Percentiles rank a stretch among this genome's conserved stretches.
phyloP scores from a whole-genome alignment of 2,797 vertebrate genomes.

The Lepus townsendii region DNA sequence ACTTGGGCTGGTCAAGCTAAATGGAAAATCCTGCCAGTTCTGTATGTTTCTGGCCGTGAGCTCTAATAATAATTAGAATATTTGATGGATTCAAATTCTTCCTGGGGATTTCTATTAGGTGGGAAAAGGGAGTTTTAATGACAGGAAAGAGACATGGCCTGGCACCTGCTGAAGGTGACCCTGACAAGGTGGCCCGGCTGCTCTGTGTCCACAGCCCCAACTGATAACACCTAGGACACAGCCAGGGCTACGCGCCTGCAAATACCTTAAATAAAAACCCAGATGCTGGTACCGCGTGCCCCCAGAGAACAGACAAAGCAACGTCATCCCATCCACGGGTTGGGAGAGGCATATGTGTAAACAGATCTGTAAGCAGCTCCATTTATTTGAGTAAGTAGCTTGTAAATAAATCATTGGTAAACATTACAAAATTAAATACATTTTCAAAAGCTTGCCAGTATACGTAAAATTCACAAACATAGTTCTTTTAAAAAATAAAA shows the following conservation, averaged over 20 bases:
- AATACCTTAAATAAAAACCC: not conserved
- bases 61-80: not conserved
- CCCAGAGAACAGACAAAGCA: not conserved
- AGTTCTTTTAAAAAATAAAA: slow-evolving; percentile 91
- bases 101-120: not conserved
- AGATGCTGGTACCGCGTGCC: accelerated
- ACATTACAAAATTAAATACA: slow-evolving; percentile 93
- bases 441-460: slow-evolving; percentile 91
- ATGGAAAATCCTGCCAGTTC: not conserved
- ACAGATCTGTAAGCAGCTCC: slow-evolving; percentile 89
- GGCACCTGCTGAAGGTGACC: not conserved
- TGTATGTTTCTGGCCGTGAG: not conserved
- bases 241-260: not conserved
- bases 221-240: not conserved
- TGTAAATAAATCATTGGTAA: slow-evolving; percentile 91
- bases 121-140: not conserved
- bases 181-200: not conserved
- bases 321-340: accelerated
- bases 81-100: not conserved
- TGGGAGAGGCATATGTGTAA: slow-evolving; percentile 76
- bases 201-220: not conserved
- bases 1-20: not conserved
- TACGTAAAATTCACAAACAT: slow-evolving; percentile 91
- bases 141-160: not conserved
- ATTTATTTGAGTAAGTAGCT: slow-evolving; percentile 93